phyloP scores from a whole-genome alignment of 2,113 vertebrate genomes.

The Menura novaehollandiae region DNA sequence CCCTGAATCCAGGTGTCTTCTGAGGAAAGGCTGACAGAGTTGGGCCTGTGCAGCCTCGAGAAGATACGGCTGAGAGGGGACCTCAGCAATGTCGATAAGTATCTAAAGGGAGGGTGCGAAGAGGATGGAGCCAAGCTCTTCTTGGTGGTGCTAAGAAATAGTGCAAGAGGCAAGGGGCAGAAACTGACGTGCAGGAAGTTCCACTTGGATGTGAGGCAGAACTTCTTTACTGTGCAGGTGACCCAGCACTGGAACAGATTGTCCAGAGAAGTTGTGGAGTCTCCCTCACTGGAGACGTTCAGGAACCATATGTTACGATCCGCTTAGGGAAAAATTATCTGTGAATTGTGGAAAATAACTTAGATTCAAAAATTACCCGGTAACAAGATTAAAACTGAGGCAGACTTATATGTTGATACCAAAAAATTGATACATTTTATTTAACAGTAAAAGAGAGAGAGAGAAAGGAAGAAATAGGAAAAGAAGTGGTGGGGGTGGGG shows the following conservation, averaged over 20 bases:
- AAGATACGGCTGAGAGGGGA: too few species aligned
- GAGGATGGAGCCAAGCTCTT: not conserved
- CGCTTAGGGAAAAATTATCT: too few species aligned
- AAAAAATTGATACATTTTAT: too few species aligned
- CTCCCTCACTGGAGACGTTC: not conserved
- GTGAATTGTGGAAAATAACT: too few species aligned
- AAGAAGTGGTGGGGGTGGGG: too few species aligned
- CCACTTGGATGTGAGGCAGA: not conserved
- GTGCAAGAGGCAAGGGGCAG: fast-evolving
- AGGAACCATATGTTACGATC: too few species aligned
- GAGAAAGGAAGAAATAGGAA: too few species aligned
- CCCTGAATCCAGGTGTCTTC: fast-evolving
- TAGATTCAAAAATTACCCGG: too few species aligned
- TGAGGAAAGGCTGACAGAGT: fast-evolving
- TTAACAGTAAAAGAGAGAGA: too few species aligned
- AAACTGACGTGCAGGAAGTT: not conserved
- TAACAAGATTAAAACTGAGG: too few species aligned
- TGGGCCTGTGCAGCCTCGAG: too few species aligned
- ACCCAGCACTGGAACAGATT: not conserved
- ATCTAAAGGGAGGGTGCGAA: not conserved
- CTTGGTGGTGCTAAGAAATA: not conserved
- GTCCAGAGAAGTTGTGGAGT: not conserved
- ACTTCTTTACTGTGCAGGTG: not conserved
- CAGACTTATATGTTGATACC: too few species aligned
- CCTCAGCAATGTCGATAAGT: not conserved